Percentiles rank a stretch among this genome's conserved stretches.
Evolutionary conservation across 2,797 vertebrate species (phyloP).

Genomic region (Rhynchotus rufescens): DNA sequence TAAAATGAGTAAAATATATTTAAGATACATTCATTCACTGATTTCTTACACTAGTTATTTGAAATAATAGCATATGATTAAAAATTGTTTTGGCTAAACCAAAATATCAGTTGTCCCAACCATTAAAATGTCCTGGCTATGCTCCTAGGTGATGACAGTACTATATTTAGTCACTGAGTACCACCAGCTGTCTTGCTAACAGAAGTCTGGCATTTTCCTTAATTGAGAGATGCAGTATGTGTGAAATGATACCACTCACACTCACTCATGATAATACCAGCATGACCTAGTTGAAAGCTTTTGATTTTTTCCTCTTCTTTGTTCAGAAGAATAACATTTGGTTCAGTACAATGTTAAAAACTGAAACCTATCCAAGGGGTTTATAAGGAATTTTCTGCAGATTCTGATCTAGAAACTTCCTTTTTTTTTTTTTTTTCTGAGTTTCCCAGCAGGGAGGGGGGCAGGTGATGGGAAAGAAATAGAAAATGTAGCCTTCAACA

Average conservation of each 20-base stretch:
- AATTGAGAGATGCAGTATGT: constrained; percentile 75
- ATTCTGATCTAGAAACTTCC: constrained; percentile 45
- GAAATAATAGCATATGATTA: constrained; percentile 52
- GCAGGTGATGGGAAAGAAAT: constrained; percentile 5
- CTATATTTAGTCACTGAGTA: constrained; percentile 76
- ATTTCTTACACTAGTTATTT: constrained; percentile 36
- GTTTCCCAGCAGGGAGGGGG: background rate
- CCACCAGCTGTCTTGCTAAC: constrained; percentile 76
- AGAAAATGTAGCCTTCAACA: constrained; percentile 3
- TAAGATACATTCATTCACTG: constrained; percentile 26
- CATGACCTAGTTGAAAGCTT: constrained; percentile 72
- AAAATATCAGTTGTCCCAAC: constrained; percentile 69
- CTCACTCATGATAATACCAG: constrained; percentile 72
- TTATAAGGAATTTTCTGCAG: constrained; percentile 46
- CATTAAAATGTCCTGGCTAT: constrained; percentile 68
- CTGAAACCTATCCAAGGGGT: constrained; percentile 44
- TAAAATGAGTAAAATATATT: background rate
- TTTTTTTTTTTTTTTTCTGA: constrained; percentile 32
- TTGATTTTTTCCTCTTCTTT: constrained; percentile 44
- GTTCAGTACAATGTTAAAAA: constrained; percentile 51
- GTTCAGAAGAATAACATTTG: constrained; percentile 61
- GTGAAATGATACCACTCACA: constrained; percentile 73
- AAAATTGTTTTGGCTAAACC: constrained; percentile 73
- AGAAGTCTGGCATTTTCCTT: constrained; percentile 75
- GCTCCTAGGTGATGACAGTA: constrained; percentile 73